Evolutionary conservation across 2,888 invertebrate genomes (phyloP), one percentile per base, ranked within the genome.

Genomic region (Erebia aethiops): DNA sequence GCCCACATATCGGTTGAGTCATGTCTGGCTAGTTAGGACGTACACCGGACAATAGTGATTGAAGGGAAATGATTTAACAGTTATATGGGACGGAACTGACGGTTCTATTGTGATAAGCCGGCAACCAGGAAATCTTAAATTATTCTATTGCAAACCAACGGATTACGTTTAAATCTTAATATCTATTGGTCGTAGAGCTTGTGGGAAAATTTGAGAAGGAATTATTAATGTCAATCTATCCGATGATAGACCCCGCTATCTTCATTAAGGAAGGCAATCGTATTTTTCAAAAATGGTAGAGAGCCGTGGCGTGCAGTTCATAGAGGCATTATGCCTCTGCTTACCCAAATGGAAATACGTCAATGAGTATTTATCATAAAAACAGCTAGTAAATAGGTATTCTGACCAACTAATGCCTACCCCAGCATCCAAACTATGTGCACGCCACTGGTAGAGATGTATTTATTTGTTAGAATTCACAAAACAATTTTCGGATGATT

Each of bases 41-140:
- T 74, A 75, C 75, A 77, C 75, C 77, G 75, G 76, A 75, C 78
- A 77, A 75, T 77, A 76, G 78, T 78, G 76, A 78, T 84, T 80
- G 80, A 79, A 78, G 79, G 79, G 80, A 83, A 84, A 82, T 81
- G 76, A 83, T 79, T 81, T 82, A 82, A 84, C 82, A 81, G 81
- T 80, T 79, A 80, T 79, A 80, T 82, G 79, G 80, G 80, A 80
- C 80, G 81, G 81, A 81, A 80, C 80, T 78, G 79, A 76, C 78
- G 75, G 79, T 80, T 81, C 78, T 79, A 83, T 85, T 84, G 82
- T 82, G 81, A 81, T 79, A 79, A 76, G 77, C 76, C 77, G 80
- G 75, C 76, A 75, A 78, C 75, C 78, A 80, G 81, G 82, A 84
- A 77, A 82, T 83, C 78, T 83, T 80, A 78, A 81, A 82, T 83